A percentile compares a stretch with the other conserved stretches of the same genome.
Evolutionary conservation across 1,140 invertebrate genomes (phyloP).

Genomic region (Acyrthosiphon pisum): DNA sequence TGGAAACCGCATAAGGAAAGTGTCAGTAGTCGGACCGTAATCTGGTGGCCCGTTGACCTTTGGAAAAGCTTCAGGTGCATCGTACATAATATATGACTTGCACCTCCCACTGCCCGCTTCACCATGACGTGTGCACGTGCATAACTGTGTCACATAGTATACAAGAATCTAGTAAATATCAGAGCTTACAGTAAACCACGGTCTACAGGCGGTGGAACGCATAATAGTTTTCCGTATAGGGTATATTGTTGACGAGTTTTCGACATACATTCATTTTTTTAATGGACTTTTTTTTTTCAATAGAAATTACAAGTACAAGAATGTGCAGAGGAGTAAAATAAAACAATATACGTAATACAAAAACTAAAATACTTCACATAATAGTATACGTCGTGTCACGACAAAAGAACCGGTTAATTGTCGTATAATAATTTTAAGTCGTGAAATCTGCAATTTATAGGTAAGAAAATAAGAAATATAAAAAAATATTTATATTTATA

Average conservation of each 20-base stretch:
- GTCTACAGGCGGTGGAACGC: neutral
- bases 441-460: neutral
- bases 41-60: conserved; percentile 1
- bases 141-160: neutral
- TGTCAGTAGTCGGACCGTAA: neutral
- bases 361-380: neutral
- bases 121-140: neutral
- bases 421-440: neutral
- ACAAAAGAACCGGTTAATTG: no score
- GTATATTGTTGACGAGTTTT: neutral
- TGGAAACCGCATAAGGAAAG: neutral
- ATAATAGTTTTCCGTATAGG: neutral
- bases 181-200: neutral
- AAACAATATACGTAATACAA: no score
- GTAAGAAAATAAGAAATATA: neutral
- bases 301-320: neutral
- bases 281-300: neutral
- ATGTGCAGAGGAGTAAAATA: neutral
- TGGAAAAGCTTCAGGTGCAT: neutral
- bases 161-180: neutral
- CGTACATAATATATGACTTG: neutral
- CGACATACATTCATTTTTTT: neutral
- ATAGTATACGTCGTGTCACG: neutral
- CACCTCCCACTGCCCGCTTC: neutral
- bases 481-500: no score